Conservation (phyloP, 2,113 vertebrate genomes). For the Bambusicola thoracicus region DNA sequence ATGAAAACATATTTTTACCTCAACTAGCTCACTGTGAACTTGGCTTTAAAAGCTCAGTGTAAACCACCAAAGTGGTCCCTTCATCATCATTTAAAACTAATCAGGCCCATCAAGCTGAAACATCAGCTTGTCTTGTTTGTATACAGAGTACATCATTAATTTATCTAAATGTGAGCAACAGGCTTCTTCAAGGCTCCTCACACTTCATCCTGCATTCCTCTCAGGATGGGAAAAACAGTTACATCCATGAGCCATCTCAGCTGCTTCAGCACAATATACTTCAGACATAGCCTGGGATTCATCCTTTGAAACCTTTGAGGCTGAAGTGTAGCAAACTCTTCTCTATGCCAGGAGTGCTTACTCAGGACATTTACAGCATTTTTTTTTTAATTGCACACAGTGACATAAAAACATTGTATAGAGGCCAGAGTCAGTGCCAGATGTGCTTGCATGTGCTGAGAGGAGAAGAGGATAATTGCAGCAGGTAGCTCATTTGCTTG, state of each 20-base stretch:
- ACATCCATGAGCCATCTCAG: neutral
- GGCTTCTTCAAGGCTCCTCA: conserved; percentile 19
- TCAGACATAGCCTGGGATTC: neutral
- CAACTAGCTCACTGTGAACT: neutral
- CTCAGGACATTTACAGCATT: neutral
- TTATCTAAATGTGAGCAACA: conserved; percentile 56
- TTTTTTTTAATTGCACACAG: neutral
- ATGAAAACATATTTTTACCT: neutral
- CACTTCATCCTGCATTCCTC: neutral
- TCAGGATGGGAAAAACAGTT: neutral
- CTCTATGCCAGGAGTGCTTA: neutral
- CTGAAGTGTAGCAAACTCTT: neutral
- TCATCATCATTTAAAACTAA: conserved; percentile 61
- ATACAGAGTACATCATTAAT: conserved; percentile 37
- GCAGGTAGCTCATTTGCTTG: neutral
- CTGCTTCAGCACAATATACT: neutral
- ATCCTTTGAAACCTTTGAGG: neutral
- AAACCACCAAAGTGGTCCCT: neutral
- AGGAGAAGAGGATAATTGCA: neutral
- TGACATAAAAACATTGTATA: neutral
- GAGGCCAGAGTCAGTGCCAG: neutral
- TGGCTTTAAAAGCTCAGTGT: conserved; percentile 18
- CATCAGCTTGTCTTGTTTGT: conserved; percentile 54
- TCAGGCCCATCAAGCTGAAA: conserved; percentile 41
- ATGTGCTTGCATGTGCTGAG: neutral